phyloP scores from a whole-genome alignment of 2,113 vertebrate species.

The Tretioscincus oriximinensis region DNA sequence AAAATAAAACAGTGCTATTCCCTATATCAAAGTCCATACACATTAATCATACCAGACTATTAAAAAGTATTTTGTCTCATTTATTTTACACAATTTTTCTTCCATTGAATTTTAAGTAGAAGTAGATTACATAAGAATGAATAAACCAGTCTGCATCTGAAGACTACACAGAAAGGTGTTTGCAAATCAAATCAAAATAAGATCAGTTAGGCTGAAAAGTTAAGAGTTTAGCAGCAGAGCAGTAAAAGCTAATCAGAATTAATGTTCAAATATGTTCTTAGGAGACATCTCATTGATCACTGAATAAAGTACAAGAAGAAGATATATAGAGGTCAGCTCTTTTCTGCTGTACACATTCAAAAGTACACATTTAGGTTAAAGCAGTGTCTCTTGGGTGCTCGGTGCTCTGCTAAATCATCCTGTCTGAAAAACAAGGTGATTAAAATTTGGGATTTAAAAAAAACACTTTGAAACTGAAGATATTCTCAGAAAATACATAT shows the following conservation, averaged over 20 bases:
- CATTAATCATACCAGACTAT: neutral
- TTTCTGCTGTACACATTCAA: slow-evolving; percentile 14
- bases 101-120: neutral
- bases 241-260: slow-evolving; percentile 57
- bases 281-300: slow-evolving; percentile 44
- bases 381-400: neutral
- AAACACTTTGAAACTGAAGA: neutral
- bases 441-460: neutral
- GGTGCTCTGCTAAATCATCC: slow-evolving; percentile 5
- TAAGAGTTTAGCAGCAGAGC: slow-evolving; percentile 36
- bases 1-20: neutral
- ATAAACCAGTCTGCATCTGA: neutral
- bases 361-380: slow-evolving; percentile 12
- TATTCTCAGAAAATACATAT: neutral
- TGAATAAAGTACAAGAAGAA: slow-evolving; percentile 32
- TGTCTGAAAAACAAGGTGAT: neutral
- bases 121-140: neutral
- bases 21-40: neutral
- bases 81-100: neutral
- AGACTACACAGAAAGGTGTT: neutral
- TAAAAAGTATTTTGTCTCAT: slow-evolving; percentile 2
- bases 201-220: slow-evolving; percentile 47
- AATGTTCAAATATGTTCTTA: slow-evolving; percentile 46
- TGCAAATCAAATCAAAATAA: slow-evolving; percentile 40
- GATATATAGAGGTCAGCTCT: slow-evolving; percentile 11